A percentile compares a stretch with the other conserved stretches of the same genome.
Conservation (phyloP, 2,888 invertebrate species). For the Thysanoteuthis rhombus region DNA sequence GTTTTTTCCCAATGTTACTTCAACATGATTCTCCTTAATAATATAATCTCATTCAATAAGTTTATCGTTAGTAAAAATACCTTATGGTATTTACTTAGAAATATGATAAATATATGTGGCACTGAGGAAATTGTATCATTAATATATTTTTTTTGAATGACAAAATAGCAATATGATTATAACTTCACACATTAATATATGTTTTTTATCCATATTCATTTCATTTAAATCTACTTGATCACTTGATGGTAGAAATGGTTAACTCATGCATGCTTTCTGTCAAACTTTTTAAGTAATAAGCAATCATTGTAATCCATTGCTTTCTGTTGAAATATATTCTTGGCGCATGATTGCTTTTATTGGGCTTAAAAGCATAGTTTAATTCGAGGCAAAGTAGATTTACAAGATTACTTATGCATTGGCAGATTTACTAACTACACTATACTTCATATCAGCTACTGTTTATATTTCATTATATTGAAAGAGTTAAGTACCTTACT, state of each 20-base stretch:
- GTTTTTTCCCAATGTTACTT: too few species aligned
- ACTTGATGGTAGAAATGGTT: not conserved
- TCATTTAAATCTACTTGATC: not conserved
- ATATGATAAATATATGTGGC: too few species aligned
- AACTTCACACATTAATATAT: too few species aligned
- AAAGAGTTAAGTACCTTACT: not conserved
- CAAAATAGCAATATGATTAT: too few species aligned
- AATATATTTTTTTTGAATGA: too few species aligned
- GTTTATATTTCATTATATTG: not conserved
- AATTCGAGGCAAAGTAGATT: not conserved
- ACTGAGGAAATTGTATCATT: too few species aligned
- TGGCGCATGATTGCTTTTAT: not conserved
- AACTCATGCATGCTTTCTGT: not conserved
- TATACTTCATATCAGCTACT: not conserved
- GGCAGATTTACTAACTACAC: not conserved
- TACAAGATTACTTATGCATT: not conserved
- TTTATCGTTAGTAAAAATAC: too few species aligned
- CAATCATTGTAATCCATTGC: not conserved
- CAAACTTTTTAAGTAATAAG: not conserved
- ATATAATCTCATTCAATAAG: too few species aligned
- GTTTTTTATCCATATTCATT: not conserved
- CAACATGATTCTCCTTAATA: too few species aligned
- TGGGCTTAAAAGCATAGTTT: not conserved
- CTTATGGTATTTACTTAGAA: too few species aligned
- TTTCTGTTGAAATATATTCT: not conserved